Evolutionary conservation across 1,140 invertebrate genomes (phyloP).

Genomic region (Mizuhopecten yessoensis): DNA sequence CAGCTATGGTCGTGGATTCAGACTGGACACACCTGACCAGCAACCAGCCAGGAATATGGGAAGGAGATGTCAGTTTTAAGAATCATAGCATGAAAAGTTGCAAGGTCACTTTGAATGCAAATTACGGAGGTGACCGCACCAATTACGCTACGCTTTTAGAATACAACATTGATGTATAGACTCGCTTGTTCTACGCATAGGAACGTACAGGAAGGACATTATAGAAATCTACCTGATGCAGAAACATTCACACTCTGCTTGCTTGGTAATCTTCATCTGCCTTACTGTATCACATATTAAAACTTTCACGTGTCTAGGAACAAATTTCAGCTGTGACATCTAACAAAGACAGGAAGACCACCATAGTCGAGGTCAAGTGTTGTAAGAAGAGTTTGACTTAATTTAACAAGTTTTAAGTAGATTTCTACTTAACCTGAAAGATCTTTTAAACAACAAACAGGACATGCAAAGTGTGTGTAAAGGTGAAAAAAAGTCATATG

Average conservation of each 20-base stretch:
- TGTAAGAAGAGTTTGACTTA: background rate
- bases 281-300: background rate
- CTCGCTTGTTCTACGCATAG: background rate
- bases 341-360: background rate
- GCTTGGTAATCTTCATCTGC: conserved; percentile 24
- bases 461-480: background rate
- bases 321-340: background rate
- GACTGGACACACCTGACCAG: conserved; percentile 81
- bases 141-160: conserved; percentile 82
- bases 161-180: conserved; percentile 67
- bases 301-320: background rate
- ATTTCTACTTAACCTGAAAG: background rate
- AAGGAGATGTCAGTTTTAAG: conserved; percentile 74
- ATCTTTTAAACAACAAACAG: background rate
- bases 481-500: background rate
- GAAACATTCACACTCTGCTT: background rate
- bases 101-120: conserved; percentile 81
- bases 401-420: background rate
- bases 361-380: background rate
- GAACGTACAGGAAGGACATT: background rate
- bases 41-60: conserved; percentile 74
- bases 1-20: conserved; percentile 80
- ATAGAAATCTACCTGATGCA: background rate
- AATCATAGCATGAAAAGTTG: conserved; percentile 68
- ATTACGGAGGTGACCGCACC: conserved; percentile 78